Conservation (phyloP, 2,888 invertebrate species). For the Celastrina argiolus region DNA sequence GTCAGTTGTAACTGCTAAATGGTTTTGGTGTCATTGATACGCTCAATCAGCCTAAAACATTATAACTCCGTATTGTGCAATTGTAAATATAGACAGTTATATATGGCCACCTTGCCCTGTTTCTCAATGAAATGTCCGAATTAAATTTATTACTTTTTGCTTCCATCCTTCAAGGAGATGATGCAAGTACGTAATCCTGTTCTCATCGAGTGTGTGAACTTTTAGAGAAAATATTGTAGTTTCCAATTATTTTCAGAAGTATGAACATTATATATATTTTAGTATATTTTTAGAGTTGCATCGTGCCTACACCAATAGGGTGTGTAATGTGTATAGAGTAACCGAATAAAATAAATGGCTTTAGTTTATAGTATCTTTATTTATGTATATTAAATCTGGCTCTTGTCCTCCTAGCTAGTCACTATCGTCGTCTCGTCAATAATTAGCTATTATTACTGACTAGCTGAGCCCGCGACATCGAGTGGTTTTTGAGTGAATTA, state of each 20-base stretch:
- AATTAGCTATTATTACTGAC: no score
- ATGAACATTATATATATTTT: no score
- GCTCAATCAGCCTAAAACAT: not conserved
- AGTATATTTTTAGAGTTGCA: no score
- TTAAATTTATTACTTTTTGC: not conserved
- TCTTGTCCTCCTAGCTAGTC: no score
- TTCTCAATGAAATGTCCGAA: not conserved
- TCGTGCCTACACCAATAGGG: not conserved
- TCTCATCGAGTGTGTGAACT: not conserved
- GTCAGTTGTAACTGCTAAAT: not conserved
- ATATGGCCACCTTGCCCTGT: slow-evolving; percentile 1
- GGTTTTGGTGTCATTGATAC: not conserved
- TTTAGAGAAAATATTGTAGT: not conserved
- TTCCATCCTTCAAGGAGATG: not conserved
- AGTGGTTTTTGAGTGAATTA: no score
- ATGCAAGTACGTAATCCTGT: slow-evolving; percentile 6
- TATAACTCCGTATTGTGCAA: not conserved
- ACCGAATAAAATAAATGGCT: no score
- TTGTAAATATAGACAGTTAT: not conserved
- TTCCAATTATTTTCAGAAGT: no score
- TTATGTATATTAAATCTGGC: no score
- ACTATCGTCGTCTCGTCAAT: no score
- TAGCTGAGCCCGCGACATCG: no score
- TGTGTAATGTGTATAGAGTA: no score
- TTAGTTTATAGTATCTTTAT: no score